These are phyloP conservation scores for Silurus meridionalis DNA, from an alignment of 2,113 vertebrate genomes.

Conservation along the genomic window DNA sequence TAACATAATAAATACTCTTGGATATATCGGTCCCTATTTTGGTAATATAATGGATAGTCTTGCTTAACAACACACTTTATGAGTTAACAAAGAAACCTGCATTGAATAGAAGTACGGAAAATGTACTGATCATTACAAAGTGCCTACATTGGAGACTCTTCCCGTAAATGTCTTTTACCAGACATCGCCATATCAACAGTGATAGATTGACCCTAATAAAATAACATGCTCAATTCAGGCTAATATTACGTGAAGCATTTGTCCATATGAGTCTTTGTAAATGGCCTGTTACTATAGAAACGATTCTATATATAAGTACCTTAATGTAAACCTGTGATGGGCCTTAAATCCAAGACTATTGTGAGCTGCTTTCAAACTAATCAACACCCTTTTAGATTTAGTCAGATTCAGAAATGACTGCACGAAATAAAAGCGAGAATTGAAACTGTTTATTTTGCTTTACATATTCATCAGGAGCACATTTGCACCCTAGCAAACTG, in stretches of 20 bases:
- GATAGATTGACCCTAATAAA: not conserved
- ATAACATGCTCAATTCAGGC: not conserved
- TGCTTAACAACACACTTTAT: not conserved
- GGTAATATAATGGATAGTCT: not conserved
- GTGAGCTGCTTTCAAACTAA: not conserved
- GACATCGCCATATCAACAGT: not conserved
- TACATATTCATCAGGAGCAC: not conserved
- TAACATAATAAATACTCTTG: too few relatives aligned
- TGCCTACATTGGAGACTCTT: not conserved
- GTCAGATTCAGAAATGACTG: not conserved
- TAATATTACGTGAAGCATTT: not conserved
- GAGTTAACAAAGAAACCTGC: not conserved
- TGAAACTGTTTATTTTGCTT: not conserved
- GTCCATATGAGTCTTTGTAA: not conserved
- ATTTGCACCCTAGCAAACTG: not conserved
- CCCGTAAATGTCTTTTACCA: not conserved
- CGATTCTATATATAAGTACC: not conserved
- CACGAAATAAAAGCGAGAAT: not conserved
- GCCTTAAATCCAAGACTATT: too few relatives aligned
- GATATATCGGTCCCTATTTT: too few relatives aligned
- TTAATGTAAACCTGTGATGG: not conserved
- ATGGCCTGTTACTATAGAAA: not conserved
- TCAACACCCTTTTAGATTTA: not conserved
- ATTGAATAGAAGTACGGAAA: not conserved
- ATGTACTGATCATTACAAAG: not conserved